Percentiles rank a stretch among this genome's conserved stretches.
phyloP scores from a whole-genome alignment of 2,888 invertebrate species.

The Leptopilina myrica region DNA sequence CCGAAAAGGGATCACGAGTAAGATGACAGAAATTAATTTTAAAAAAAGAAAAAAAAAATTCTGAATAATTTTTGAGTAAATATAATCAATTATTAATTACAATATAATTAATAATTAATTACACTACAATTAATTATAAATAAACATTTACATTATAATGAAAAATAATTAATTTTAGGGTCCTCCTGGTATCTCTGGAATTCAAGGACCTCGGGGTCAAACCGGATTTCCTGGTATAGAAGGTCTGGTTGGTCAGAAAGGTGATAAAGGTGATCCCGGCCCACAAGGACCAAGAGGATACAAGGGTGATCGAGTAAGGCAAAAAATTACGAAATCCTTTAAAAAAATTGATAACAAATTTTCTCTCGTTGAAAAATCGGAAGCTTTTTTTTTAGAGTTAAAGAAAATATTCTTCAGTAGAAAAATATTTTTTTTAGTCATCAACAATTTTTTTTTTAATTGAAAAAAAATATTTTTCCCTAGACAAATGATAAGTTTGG shows the following conservation, averaged over 20 bases:
- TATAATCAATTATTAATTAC: background rate
- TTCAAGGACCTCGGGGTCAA: constrained; percentile 85
- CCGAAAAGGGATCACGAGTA: constrained; percentile 91
- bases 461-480: too few relatives aligned
- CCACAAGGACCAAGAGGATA: constrained; percentile 88
- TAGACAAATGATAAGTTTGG: too few relatives aligned
- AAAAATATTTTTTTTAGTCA: too few relatives aligned
- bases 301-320: constrained; percentile 85
- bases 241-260: constrained; percentile 92
- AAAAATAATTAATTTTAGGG: constrained; percentile 79
- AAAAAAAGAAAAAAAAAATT: background rate
- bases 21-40: constrained; percentile 43
- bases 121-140: too few relatives aligned
- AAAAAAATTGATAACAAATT: too few relatives aligned
- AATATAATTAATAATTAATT: too few relatives aligned
- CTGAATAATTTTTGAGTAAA: background rate
- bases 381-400: background rate
- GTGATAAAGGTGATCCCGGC: constrained; percentile 92
- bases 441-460: too few relatives aligned
- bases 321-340: too few relatives aligned
- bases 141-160: too few relatives aligned
- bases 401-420: background rate
- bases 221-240: constrained; percentile 90
- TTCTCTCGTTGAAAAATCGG: background rate
- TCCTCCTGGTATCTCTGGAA: constrained; percentile 84